Conservation (phyloP, 2,888 invertebrate genomes). For the Drosophila limbata region DNA sequence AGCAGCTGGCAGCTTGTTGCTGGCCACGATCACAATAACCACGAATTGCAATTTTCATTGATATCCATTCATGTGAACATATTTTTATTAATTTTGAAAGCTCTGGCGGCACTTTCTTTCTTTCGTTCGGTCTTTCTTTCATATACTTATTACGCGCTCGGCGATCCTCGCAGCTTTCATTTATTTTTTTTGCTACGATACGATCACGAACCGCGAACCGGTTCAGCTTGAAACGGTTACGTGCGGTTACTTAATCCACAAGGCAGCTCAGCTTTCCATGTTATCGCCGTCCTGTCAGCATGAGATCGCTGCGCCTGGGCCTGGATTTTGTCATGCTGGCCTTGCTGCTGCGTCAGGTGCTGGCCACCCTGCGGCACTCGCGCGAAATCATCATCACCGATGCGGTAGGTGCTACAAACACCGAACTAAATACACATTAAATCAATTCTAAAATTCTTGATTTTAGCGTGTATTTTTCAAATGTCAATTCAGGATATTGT, state of each 20-base stretch:
- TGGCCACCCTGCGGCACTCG: constrained; percentile 65
- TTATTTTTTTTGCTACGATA: constrained; percentile 50
- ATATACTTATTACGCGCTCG: constrained; percentile 42
- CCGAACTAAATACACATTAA: no score
- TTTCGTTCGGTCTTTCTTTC: constrained; percentile 5
- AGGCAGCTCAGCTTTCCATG: constrained; percentile 52
- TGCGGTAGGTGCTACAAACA: constrained; percentile 79
- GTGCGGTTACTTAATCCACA: constrained; percentile 56
- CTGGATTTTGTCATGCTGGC: constrained; percentile 64
- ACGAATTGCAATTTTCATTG: constrained; percentile 71
- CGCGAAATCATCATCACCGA: constrained; percentile 84
- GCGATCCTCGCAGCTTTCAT: constrained; percentile 76
- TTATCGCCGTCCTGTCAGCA: constrained; percentile 65
- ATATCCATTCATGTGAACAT: constrained; percentile 67
- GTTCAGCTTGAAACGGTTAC: constrained; percentile 59
- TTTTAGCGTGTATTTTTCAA: no score
- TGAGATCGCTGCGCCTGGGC: constrained; percentile 57
- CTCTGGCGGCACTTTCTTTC: constrained; percentile 53
- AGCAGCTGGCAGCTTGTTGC: constrained; percentile 55
- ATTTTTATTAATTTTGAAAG: constrained; percentile 40
- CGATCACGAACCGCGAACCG: constrained; percentile 68
- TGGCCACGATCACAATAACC: constrained; percentile 26
- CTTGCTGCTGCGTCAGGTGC: constrained; percentile 57
- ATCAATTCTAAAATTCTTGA: no score
- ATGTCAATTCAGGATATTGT: no score